Conservation (phyloP, 2,113 vertebrate species). For the Sylvia atricapilla region DNA sequence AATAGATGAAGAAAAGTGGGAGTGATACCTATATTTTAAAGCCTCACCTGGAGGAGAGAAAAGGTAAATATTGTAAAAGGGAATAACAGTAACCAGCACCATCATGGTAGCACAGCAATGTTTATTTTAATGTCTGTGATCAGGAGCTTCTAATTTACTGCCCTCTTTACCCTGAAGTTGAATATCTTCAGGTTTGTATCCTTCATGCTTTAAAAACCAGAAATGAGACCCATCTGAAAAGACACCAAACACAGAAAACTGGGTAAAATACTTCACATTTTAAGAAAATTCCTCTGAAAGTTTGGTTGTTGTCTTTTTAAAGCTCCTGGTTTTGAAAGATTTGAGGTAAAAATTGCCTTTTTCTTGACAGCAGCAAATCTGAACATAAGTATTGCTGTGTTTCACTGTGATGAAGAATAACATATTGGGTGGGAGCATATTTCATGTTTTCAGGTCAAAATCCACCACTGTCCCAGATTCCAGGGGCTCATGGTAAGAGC, state of each 20-base stretch:
- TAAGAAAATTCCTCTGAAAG: neutral
- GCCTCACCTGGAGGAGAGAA: neutral
- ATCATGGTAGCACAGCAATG: neutral
- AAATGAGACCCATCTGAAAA: neutral
- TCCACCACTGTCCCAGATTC: neutral
- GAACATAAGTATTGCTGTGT: neutral
- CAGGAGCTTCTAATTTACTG: neutral
- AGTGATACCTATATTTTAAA: neutral
- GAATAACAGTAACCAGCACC: neutral
- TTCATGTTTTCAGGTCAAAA: neutral
- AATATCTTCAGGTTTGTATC: neutral
- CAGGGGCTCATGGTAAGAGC: neutral
- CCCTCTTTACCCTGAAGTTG: neutral
- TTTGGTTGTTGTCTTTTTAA: neutral
- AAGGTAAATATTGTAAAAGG: neutral
- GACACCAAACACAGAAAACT: neutral
- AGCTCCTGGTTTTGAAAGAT: neutral
- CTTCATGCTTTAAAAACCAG: neutral
- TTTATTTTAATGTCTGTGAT: neutral
- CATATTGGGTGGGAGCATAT: neutral
- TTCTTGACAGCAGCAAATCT: neutral
- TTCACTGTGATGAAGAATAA: neutral
- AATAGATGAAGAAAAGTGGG: neutral
- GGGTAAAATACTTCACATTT: neutral
- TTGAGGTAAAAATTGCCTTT: neutral